Percentiles rank a stretch among this genome's conserved stretches.
phyloP scores from a whole-genome alignment of 1,140 invertebrate genomes.

The Venturia canescens region DNA sequence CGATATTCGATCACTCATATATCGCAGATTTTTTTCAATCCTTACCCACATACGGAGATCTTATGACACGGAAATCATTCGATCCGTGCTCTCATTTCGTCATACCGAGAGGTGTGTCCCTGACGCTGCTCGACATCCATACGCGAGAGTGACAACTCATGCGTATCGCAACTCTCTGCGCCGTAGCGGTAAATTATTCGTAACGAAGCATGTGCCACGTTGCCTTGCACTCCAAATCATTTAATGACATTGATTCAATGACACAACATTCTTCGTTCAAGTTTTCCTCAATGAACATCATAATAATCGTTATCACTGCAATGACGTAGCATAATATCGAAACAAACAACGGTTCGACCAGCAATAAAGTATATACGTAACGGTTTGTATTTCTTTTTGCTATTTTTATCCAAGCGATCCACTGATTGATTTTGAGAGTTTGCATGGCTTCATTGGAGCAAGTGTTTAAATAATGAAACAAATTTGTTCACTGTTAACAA shows the following conservation, averaged over 20 bases:
- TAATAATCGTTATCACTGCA: background rate
- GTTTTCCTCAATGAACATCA: background rate
- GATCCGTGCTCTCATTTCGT: background rate
- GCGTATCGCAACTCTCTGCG: conserved; percentile 9
- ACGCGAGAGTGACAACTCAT: conserved; percentile 20
- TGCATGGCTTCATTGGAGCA: background rate
- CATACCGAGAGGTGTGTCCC: conserved; percentile 34
- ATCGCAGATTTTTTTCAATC: too few species aligned
- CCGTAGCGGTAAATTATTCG: conserved; percentile 22
- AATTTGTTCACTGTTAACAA: too few species aligned
- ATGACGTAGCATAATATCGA: background rate
- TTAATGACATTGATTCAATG: conserved; percentile 12
- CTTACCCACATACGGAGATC: background rate
- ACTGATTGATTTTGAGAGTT: background rate
- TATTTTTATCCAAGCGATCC: background rate
- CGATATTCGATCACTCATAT: background rate
- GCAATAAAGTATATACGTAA: background rate
- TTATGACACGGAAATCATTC: conserved; percentile 33
- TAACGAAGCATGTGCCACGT: background rate
- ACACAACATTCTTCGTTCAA: conserved; percentile 6
- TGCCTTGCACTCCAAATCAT: conserved; percentile 27
- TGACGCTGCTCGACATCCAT: conserved; percentile 2
- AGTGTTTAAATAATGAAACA: background rate
- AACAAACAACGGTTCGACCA: background rate
- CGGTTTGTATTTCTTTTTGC: background rate